Evolutionary conservation across 2,797 vertebrate genomes (phyloP).

Genomic region (Sebastes cheni): DNA sequence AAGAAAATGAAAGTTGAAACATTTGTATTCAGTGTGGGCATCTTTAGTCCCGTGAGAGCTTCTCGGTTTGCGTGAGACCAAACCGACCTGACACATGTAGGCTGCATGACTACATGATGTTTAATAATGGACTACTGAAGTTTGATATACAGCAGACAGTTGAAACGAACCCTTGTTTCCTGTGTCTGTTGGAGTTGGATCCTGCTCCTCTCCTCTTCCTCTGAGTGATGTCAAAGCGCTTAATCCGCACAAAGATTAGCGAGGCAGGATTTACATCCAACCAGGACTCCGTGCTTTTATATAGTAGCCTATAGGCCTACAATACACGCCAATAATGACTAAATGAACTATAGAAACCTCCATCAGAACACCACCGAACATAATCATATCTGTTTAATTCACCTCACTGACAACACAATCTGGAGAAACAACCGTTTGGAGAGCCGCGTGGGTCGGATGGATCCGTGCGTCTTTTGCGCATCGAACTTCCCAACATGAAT

Average conservation of each 20-base stretch:
- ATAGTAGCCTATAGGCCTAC: not conserved
- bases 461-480: not conserved
- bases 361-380: not conserved
- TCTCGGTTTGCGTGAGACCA: not conserved
- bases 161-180: not conserved
- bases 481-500: not conserved
- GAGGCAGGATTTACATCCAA: slow-evolving; percentile 58
- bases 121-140: not conserved
- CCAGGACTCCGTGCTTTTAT: slow-evolving; percentile 1
- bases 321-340: not conserved
- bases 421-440: not conserved
- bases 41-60: not conserved
- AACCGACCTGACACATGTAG: too few relatives aligned
- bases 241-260: slow-evolving; percentile 76
- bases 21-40: not conserved
- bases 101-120: not conserved
- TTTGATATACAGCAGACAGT: not conserved
- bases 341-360: not conserved
- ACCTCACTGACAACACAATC: not conserved
- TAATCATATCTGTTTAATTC: rapidly evolving
- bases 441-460: not conserved
- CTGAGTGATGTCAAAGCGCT: slow-evolving; percentile 51
- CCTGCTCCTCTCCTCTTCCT: slow-evolving; percentile 9
- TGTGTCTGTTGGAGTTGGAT: not conserved
- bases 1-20: too few relatives aligned